Evolutionary conservation across 2,797 vertebrate genomes (phyloP).

Genomic region (Chiloscyllium punctatum): DNA sequence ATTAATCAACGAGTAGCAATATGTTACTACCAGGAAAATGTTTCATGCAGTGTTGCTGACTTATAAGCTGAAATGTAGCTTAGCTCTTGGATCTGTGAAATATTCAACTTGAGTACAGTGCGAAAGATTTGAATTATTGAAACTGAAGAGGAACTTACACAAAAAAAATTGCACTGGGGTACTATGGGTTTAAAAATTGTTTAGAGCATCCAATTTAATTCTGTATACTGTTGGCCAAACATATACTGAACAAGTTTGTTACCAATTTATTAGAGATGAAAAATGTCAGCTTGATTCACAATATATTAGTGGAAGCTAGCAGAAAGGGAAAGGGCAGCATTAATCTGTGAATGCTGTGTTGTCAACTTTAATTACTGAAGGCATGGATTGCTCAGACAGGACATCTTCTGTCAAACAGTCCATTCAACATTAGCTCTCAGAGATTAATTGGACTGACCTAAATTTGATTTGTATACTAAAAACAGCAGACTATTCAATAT

Average conservation of each 20-base stretch:
- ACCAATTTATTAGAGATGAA: conserved; percentile 15
- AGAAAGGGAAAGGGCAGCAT: not conserved
- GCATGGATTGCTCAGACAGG: not conserved
- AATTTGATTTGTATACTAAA: not conserved
- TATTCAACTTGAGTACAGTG: too few relatives aligned
- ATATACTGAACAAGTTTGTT: not conserved
- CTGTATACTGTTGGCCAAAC: not conserved
- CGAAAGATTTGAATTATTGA: not conserved
- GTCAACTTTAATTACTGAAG: not conserved
- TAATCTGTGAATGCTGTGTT: not conserved
- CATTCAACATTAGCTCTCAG: not conserved
- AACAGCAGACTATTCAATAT: not conserved
- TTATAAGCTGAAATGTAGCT: not conserved
- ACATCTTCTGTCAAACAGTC: not conserved
- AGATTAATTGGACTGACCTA: not conserved
- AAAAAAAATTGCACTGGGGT: not conserved
- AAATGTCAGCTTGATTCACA: not conserved
- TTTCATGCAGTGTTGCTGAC: not conserved
- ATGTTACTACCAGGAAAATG: not conserved
- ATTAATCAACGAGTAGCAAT: conserved; percentile 23
- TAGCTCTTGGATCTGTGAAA: too few relatives aligned
- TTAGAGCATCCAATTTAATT: not conserved
- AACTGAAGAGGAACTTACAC: not conserved
- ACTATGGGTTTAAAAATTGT: not conserved
- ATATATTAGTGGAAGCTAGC: not conserved